Evolutionary conservation across 2,797 vertebrate genomes (phyloP).

Genomic region (Paguma larvata): DNA sequence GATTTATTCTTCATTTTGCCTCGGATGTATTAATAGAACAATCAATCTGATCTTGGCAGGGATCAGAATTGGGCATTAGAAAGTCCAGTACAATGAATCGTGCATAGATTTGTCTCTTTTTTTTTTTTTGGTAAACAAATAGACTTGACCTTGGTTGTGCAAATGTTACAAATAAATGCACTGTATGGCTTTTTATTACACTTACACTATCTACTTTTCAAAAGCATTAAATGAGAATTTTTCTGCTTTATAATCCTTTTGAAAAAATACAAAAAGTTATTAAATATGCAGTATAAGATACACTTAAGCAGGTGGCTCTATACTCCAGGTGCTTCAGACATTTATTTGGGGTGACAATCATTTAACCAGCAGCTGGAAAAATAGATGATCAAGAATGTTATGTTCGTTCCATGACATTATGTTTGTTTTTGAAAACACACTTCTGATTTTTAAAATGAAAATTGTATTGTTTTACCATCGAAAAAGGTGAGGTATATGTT

Average conservation of each 20-base stretch:
- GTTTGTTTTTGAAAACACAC: not conserved
- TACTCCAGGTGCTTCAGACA: not conserved
- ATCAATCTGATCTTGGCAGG: constrained; percentile 69
- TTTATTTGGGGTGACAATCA: constrained; percentile 60
- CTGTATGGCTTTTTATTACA: constrained; percentile 37
- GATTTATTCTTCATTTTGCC: constrained; percentile 62
- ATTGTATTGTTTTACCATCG: not conserved
- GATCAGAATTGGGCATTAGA: constrained; percentile 66
- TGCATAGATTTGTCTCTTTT: constrained; percentile 38
- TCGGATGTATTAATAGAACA: constrained; percentile 71
- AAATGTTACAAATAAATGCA: constrained; percentile 45
- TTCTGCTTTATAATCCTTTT: constrained; percentile 15
- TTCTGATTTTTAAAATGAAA: constrained; percentile 26
- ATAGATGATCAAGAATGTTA: constrained; percentile 1
- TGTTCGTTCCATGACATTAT: not conserved
- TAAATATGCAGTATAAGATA: constrained; percentile 56
- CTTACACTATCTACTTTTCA: constrained; percentile 4
- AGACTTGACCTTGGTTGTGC: constrained; percentile 46
- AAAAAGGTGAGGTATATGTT: not conserved
- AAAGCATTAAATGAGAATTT: not conserved
- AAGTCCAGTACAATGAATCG: constrained; percentile 67
- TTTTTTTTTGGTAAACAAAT: constrained; percentile 47
- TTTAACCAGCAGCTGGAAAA: constrained; percentile 54
- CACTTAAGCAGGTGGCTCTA: not conserved
- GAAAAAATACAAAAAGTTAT: constrained; percentile 13